phyloP scores from a whole-genome alignment of 1,140 invertebrate genomes.

The Calliphora vicina region DNA sequence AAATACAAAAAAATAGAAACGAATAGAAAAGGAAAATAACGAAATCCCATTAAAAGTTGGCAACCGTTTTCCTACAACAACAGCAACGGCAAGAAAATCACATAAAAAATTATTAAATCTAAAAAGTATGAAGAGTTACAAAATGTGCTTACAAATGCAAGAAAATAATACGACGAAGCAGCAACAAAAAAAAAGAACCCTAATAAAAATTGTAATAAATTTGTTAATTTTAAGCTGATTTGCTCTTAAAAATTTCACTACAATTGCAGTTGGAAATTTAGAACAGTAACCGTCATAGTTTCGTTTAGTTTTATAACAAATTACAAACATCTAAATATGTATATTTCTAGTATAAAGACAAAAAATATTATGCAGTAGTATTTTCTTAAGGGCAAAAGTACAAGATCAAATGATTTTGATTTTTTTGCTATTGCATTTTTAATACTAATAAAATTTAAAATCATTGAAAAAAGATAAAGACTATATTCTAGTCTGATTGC shows the following conservation, averaged over 20 bases:
- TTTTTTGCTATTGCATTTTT: too few relatives aligned
- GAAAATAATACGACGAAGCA: not conserved
- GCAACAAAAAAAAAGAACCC: not conserved
- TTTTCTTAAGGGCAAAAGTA: too few relatives aligned
- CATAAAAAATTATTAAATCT: not conserved
- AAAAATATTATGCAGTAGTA: too few relatives aligned
- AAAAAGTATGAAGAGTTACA: conserved; percentile 16
- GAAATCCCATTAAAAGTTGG: conserved; percentile 32
- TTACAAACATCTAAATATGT: not conserved
- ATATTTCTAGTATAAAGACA: too few relatives aligned
- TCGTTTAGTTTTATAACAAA: too few relatives aligned
- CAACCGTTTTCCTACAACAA: conserved; percentile 9
- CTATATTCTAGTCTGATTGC: too few relatives aligned
- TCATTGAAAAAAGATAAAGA: too few relatives aligned
- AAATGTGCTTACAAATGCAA: conserved; percentile 20
- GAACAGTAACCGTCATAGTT: not conserved
- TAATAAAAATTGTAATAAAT: conserved; percentile 53
- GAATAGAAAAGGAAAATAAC: not conserved
- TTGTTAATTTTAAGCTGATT: conserved; percentile 57
- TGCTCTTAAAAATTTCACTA: not conserved
- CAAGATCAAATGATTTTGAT: too few relatives aligned
- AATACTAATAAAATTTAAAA: too few relatives aligned
- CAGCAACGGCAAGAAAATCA: conserved; percentile 4
- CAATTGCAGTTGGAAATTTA: not conserved
- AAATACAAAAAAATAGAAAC: conserved; percentile 7